A percentile compares a stretch with the other conserved stretches of the same genome.
Conservation (phyloP, 1,140 invertebrate genomes). For the Cherax quadricarinatus region DNA sequence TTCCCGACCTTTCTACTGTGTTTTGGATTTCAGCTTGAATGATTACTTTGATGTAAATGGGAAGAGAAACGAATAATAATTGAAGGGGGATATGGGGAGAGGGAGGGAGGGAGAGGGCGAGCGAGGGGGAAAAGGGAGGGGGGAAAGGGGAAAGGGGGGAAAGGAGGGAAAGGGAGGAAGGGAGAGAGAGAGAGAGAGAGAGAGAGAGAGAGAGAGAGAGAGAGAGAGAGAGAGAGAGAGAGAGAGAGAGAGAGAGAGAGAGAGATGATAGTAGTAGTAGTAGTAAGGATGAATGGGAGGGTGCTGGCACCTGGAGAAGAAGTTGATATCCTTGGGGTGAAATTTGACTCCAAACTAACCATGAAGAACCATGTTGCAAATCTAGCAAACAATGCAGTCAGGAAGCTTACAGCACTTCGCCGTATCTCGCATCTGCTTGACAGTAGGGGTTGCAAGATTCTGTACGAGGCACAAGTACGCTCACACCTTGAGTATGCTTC, state of each 20-base stretch:
- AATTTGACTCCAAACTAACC: no score
- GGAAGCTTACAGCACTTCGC: no score
- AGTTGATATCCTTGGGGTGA: no score
- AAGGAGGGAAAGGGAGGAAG: background rate
- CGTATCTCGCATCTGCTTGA: no score
- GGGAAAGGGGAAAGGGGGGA: background rate
- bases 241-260: background rate
- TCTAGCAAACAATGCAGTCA: no score
- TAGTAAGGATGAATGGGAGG: no score
- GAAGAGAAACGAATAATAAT: background rate
- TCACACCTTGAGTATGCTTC: no score
- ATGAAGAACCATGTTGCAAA: no score
- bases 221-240: background rate
- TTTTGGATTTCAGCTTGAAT: background rate
- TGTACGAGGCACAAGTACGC: no score
- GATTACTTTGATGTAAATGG: slow-evolving; percentile 8
- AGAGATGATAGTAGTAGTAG: no score
- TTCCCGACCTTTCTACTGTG: background rate
- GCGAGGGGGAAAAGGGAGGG: background rate
- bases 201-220: background rate
- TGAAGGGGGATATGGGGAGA: background rate
- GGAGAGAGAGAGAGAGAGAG: background rate
- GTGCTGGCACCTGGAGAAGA: no score
- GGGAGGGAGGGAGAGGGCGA: background rate
- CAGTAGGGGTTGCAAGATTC: no score